These are phyloP conservation scores for Apodemia mormo DNA, from an alignment of 2,888 invertebrate genomes.

Conservation along the genomic window DNA sequence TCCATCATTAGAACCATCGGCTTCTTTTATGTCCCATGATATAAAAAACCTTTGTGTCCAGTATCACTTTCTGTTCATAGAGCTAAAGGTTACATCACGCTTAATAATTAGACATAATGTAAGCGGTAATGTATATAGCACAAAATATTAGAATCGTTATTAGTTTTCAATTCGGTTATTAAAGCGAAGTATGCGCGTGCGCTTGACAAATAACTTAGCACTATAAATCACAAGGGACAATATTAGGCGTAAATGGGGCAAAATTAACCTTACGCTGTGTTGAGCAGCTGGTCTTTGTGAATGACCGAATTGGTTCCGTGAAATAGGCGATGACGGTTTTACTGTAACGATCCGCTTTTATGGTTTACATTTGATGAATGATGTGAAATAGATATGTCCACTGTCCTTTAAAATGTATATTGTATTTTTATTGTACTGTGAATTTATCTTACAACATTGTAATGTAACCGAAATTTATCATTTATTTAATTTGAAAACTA, in stretches of 20 bases:
- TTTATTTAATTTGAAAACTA: too few species aligned
- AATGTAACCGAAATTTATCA: too few species aligned
- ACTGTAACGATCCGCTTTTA: constrained; percentile 28
- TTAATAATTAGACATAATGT: too few species aligned
- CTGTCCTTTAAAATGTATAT: neutral
- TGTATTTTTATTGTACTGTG: neutral
- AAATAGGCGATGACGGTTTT: constrained; percentile 49
- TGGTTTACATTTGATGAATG: constrained; percentile 18
- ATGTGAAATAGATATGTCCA: neutral
- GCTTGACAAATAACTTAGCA: constrained; percentile 45
- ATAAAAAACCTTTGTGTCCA: too few species aligned
- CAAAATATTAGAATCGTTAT: constrained; percentile 19
- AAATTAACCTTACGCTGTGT: constrained; percentile 52
- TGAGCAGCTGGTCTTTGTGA: constrained; percentile 49
- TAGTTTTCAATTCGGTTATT: constrained; percentile 24
- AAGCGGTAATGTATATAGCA: constrained; percentile 24
- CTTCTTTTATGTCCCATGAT: neutral
- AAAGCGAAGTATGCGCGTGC: constrained; percentile 38
- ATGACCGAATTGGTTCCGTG: constrained; percentile 48
- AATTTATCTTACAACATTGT: too few species aligned
- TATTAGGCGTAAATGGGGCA: constrained; percentile 56
- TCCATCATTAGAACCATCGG: too few species aligned
- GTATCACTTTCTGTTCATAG: too few species aligned
- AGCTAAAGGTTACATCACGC: too few species aligned
- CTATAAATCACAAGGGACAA: constrained; percentile 58